Evolutionary conservation across 2,113 vertebrate species (phyloP), one percentile per base, ranked within the genome.

Genomic region (Scytalopus superciliaris): DNA sequence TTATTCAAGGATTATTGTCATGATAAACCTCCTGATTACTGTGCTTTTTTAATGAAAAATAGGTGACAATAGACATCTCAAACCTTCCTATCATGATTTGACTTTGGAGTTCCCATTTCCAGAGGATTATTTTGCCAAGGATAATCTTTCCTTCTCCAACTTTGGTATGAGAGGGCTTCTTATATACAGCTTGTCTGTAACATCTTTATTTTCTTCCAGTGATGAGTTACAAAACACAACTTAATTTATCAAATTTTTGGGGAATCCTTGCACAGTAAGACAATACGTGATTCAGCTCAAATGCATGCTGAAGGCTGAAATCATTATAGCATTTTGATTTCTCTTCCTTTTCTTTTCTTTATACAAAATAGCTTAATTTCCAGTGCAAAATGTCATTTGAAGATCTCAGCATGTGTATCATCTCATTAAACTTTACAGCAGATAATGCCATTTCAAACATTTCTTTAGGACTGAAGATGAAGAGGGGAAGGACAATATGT

Each of bases 11-110:
- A 40, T 56, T 74, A 73, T 62, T 90, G 22, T 64, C 5, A 85
- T 86, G 55, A 80, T 67, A 88, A 93, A 74, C 9, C 35, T 70
- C 42, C 50, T 81, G 64, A 75, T 81, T 89, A 25, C 24, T 67
- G 63, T 39, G 44, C 24, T 35, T 89, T 97, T 93, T 72, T 74
- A 59, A 84, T 77, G 76, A 90, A 92, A 90, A 93, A 63, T 30
- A 83, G 21, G 25, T 68, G 10, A 30, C 23, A 60, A 40, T 35
- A 90, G 53, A 14, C 18, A 66, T 53, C n/a, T 94, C 31, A 69
- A 66, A 62, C 23, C 39, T 79, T 86, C 28, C n/a, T 80, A 21
- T 67, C 39, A 52, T 30, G 40, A 17, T 81, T 45, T 84, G 55
- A 57, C 2, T 77, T 84, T 77, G 47, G 76, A 86, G 12, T 76